These are phyloP conservation scores for Drosophila macrospina DNA, from an alignment of 2,888 invertebrate species.

Conservation along the genomic window DNA sequence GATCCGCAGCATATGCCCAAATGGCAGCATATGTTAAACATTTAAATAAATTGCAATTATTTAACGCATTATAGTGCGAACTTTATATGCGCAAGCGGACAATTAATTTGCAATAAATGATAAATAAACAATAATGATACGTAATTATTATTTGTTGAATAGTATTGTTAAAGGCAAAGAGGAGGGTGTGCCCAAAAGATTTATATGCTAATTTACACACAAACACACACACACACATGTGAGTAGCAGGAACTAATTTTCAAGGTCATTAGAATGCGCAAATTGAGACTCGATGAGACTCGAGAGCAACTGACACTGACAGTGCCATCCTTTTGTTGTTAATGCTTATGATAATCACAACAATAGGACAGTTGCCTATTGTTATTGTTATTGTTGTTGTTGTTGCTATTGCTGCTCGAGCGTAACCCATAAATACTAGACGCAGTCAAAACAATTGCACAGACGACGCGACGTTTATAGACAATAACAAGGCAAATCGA, in stretches of 20 bases:
- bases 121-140: constrained; percentile 68
- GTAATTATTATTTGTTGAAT: constrained; percentile 47
- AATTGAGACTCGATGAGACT: constrained; percentile 40
- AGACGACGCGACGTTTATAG: constrained; percentile 64
- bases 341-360: constrained; percentile 80
- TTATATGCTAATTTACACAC: constrained; percentile 46
- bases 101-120: constrained; percentile 78
- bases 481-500: constrained; percentile 72
- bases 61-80: constrained; percentile 34
- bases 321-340: constrained; percentile 74
- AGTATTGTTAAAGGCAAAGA: background rate
- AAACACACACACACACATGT: background rate
- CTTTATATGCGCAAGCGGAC: constrained; percentile 31
- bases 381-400: constrained; percentile 31
- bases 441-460: constrained; percentile 78
- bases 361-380: constrained; percentile 63
- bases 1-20: constrained; percentile 51
- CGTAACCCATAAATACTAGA: constrained; percentile 80
- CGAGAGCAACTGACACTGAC: constrained; percentile 54
- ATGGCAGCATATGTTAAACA: constrained; percentile 42
- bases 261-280: constrained; percentile 83
- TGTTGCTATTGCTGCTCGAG: constrained; percentile 56
- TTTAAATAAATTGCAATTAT: constrained; percentile 62
- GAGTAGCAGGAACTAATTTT: constrained; percentile 82
- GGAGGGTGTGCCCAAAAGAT: constrained; percentile 52